phyloP scores from a whole-genome alignment of 2,113 vertebrate genomes.

The Tragelaphus strepsiceros region DNA sequence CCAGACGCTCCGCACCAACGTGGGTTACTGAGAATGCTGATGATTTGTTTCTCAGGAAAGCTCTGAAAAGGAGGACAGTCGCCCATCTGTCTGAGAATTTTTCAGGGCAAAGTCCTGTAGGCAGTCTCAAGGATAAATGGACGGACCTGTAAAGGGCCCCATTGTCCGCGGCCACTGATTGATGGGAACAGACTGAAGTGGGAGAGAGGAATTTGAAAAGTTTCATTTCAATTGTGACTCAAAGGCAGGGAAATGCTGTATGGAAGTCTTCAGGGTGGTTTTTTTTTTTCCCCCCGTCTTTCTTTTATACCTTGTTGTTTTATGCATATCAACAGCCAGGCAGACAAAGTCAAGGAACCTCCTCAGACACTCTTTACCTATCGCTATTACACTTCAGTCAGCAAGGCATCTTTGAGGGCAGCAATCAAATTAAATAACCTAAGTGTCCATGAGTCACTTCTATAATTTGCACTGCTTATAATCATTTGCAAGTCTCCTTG shows the following conservation, averaged over 20 bases:
- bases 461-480: not conserved
- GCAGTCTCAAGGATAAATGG: not conserved
- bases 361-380: not conserved
- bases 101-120: not conserved
- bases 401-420: not conserved
- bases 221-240: not conserved
- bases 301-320: not conserved
- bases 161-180: not conserved
- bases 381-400: not conserved
- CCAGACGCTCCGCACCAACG: rapidly evolving
- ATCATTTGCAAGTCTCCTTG: not conserved
- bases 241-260: not conserved
- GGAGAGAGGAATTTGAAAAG: not conserved
- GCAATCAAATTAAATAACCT: constrained; percentile 24
- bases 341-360: constrained; percentile 33
- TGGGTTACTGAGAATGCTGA: not conserved
- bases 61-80: not conserved
- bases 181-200: not conserved
- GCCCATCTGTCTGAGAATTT: not conserved
- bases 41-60: not conserved
- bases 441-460: not conserved
- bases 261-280: not conserved
- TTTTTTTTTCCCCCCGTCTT: not conserved
- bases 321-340: not conserved
- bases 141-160: not conserved